Base-by-base conservation (phyloP, 2,113 vertebrate genomes). In the Tachycineta bicolor region DNA sequence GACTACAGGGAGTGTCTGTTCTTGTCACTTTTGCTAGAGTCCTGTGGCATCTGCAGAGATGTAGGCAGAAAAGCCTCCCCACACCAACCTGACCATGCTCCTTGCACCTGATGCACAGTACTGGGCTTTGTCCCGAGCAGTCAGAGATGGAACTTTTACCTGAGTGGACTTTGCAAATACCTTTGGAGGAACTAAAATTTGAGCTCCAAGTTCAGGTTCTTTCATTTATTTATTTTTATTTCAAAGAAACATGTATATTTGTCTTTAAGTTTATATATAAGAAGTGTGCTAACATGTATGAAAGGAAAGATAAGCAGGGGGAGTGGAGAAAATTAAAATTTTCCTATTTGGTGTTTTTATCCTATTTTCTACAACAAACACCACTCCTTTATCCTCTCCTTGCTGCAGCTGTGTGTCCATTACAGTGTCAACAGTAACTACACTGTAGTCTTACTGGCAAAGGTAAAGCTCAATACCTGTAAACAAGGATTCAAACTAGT, bases 401-500 rank as follows among this genome's bases (percentile, higher is more conserved):
- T 82, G 50, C 70, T 67, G 39, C 52, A 50, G 37, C 60, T 96
- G 10, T 47, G 26, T 69, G 56, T 71, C n/a, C 78, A 37, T 76
- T 90, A 71, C 31, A 23, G 16, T 37, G 37, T 86, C 82, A 90
- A 65, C 24, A 22, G 21, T 60, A 81, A 71, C 58, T 58, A 77
- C 34, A 50, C 9, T 1, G 7, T 23, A 83, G 39, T 12, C 34
- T 44, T 56, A 17, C 39, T 89, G 90, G 21, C 56, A 95, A 83
- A 65, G 24, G 12, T 50, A 47, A 87, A 68, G 55, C 21, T 86
- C 21, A 46, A 22, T 67, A 55, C 59, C 10, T 44, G 24, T 83
- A 91, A 91, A 41, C 49, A 73, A 43, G 62, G 28, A 79, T 70
- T 95, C 73, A 75, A 91, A 59, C 10, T 52, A 39, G 44, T 67